Evolutionary conservation across 2,113 vertebrate genomes (phyloP).

Genomic region (Malaclemys terrapin): DNA sequence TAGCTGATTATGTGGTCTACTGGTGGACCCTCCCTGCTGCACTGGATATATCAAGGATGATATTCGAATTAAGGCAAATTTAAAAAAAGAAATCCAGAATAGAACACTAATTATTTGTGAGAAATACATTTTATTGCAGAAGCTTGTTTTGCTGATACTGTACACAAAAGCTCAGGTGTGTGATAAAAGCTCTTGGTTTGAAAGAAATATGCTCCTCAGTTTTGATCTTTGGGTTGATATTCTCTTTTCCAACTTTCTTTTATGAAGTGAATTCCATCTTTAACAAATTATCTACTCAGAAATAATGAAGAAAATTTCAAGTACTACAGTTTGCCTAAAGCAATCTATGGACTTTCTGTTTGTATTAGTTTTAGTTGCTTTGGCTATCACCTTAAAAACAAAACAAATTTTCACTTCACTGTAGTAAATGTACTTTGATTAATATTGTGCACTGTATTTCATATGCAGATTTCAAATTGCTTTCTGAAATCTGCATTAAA

Average conservation of each 20-base stretch:
- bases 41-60: not conserved
- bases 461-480: not conserved
- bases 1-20: not conserved
- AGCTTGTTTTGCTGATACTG: constrained; percentile 39
- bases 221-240: constrained; percentile 3
- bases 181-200: not conserved
- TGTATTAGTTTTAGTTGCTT: not conserved
- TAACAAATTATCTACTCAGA: constrained; percentile 46
- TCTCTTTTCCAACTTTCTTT: not conserved
- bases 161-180: constrained; percentile 47
- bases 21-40: not conserved
- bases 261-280: constrained; percentile 2
- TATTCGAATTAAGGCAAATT: constrained; percentile 1
- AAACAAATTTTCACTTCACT: not conserved
- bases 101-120: not conserved
- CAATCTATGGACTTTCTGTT: constrained; percentile 15
- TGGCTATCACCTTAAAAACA: not conserved
- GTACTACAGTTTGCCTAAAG: constrained; percentile 17
- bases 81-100: not conserved
- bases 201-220: constrained; percentile 5
- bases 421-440: constrained; percentile 44
- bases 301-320: constrained; percentile 21
- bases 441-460: constrained; percentile 14
- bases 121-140: not conserved
- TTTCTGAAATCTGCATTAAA: constrained; percentile 9